phyloP scores from a whole-genome alignment of 2,113 vertebrate genomes.

The Phyllopteryx taeniolatus region DNA sequence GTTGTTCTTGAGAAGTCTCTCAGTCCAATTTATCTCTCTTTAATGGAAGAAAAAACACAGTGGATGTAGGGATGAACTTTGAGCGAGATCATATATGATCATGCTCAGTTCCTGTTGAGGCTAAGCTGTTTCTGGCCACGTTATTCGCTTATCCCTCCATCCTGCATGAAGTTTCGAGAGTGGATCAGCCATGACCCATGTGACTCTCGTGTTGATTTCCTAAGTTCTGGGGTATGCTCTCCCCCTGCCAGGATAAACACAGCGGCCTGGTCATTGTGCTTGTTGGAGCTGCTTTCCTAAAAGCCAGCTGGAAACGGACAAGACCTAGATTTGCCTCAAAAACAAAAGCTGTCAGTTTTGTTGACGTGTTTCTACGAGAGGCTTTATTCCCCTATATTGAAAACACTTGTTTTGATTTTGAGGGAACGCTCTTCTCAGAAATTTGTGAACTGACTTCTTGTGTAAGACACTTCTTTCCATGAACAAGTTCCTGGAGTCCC shows the following conservation, averaged over 20 bases:
- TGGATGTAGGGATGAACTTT: slow-evolving; percentile 29
- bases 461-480: slow-evolving; percentile 15
- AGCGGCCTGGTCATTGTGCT: slow-evolving; percentile 35
- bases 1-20: background rate
- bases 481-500: background rate
- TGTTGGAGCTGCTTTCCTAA: slow-evolving; percentile 37
- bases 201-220: slow-evolving; percentile 50
- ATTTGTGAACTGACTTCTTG: slow-evolving; percentile 4
- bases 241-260: slow-evolving; percentile 65
- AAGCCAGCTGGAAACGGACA: slow-evolving; percentile 46
- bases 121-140: background rate
- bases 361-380: slow-evolving; percentile 6
- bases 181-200: slow-evolving; percentile 25
- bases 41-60: slow-evolving; percentile 11
- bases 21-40: slow-evolving; percentile 6
- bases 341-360: slow-evolving; percentile 34
- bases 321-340: slow-evolving; percentile 32
- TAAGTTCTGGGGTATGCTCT: slow-evolving; percentile 60
- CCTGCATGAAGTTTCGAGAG: slow-evolving; percentile 33
- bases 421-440: background rate
- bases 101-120: slow-evolving; percentile 34
- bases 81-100: slow-evolving; percentile 27
- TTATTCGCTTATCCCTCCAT: slow-evolving; percentile 11
- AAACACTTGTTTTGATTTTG: slow-evolving; percentile 21
- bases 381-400: slow-evolving; percentile 18